phyloP scores from a whole-genome alignment of 2,888 invertebrate genomes.

The Cephus spinipes region DNA sequence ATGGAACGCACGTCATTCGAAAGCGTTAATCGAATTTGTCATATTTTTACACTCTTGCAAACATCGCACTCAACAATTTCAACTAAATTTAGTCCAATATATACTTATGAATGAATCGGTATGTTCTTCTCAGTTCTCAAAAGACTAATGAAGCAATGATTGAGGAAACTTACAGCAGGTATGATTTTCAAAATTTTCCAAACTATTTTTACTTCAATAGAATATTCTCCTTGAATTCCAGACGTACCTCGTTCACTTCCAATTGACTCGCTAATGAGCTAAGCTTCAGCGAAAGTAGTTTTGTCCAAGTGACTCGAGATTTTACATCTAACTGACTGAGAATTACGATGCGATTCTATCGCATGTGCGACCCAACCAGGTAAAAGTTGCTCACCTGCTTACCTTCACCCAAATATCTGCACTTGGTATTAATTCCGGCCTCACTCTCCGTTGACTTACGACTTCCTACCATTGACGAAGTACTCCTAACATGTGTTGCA shows the following conservation, averaged over 20 bases:
- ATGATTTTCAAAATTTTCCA: neutral
- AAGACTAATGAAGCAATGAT: neutral
- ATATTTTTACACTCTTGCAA: neutral
- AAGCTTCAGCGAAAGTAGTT: neutral
- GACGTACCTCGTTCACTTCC: neutral
- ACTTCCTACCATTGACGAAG: neutral
- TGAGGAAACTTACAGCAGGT: neutral
- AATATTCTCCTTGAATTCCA: neutral
- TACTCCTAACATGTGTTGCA: neutral
- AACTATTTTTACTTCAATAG: neutral
- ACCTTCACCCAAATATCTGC: constrained; percentile 52
- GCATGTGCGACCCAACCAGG: constrained; percentile 14
- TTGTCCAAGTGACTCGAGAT: neutral
- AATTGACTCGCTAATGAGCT: neutral
- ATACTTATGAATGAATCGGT: neutral
- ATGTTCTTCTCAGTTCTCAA: neutral
- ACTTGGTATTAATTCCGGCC: constrained; percentile 46
- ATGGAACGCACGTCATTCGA: neutral
- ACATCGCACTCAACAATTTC: neutral
- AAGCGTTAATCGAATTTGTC: neutral
- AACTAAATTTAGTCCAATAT: neutral
- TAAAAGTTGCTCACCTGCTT: constrained; percentile 51
- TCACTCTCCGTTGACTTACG: neutral
- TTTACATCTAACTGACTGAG: neutral
- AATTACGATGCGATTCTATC: neutral